Conservation (phyloP, 2,888 invertebrate species). For the Gisinianus flammeolus region DNA sequence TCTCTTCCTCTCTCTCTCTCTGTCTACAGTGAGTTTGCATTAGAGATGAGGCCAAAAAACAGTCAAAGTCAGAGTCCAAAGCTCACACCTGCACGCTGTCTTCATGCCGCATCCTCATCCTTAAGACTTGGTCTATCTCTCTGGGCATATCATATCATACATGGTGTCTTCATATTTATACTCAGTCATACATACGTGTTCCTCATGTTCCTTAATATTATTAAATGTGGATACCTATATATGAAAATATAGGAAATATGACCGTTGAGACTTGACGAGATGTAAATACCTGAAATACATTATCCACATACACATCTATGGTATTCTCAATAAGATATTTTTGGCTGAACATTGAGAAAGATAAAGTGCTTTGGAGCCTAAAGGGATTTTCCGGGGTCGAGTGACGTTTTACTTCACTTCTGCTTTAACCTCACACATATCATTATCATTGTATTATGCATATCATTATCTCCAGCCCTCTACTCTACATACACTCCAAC, state of each 20-base stretch:
- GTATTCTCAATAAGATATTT: constrained; percentile 11
- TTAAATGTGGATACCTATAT: too few relatives aligned
- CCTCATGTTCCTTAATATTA: too few relatives aligned
- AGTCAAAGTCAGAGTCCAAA: neutral
- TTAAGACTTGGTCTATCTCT: too few relatives aligned
- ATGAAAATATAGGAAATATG: too few relatives aligned
- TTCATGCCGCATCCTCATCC: neutral
- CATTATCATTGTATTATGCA: neutral
- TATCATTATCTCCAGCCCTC: neutral
- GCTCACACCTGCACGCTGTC: neutral
- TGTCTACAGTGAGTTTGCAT: neutral
- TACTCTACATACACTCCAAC: neutral
- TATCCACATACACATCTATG: neutral
- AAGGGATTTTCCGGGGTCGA: constrained; percentile 25
- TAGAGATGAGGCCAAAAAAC: neutral
- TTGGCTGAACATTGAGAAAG: constrained; percentile 19
- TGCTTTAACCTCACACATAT: neutral
- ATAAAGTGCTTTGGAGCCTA: constrained; percentile 23
- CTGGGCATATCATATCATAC: too few relatives aligned
- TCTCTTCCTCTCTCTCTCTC: neutral
- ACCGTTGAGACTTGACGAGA: too few relatives aligned
- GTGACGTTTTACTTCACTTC: constrained; percentile 8
- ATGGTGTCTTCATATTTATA: too few relatives aligned
- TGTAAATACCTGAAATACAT: neutral
- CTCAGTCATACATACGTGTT: neutral